These are phyloP conservation scores for Falco columbarius DNA, from an alignment of 2,797 vertebrate species.

Conservation along the genomic window DNA sequence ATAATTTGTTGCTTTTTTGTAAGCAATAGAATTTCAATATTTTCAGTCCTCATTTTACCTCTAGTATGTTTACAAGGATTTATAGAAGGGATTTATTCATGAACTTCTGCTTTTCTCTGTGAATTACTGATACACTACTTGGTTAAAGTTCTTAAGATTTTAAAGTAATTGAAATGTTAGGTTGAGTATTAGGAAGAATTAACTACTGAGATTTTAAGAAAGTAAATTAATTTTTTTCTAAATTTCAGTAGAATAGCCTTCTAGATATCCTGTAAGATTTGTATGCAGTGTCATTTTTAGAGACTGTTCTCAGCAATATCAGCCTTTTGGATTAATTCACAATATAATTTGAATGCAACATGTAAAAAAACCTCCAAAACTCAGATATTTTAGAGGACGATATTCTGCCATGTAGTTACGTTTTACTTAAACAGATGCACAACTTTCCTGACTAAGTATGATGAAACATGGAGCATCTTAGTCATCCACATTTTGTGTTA, in stretches of 20 bases:
- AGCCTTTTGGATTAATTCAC: background rate
- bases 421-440: background rate
- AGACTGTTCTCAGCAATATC: background rate
- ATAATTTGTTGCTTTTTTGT: background rate
- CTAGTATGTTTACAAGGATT: background rate
- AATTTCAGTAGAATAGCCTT: background rate
- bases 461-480: background rate
- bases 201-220: slow-evolving; percentile 40
- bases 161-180: slow-evolving; percentile 18
- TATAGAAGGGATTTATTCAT: background rate
- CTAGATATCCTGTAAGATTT: background rate
- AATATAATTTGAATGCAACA: background rate
- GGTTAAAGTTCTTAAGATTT: slow-evolving; percentile 25
- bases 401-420: background rate
- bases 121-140: background rate
- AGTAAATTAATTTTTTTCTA: slow-evolving; percentile 12
- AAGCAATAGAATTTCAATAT: background rate
- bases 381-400: background rate
- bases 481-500: background rate
- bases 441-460: background rate
- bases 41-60: background rate
- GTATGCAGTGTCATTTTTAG: background rate
- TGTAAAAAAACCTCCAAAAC: background rate
- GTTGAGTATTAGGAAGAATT: slow-evolving; percentile 19
- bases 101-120: background rate